Base-by-base conservation (phyloP, 2,888 invertebrate species). In the Magallana nippona region DNA sequence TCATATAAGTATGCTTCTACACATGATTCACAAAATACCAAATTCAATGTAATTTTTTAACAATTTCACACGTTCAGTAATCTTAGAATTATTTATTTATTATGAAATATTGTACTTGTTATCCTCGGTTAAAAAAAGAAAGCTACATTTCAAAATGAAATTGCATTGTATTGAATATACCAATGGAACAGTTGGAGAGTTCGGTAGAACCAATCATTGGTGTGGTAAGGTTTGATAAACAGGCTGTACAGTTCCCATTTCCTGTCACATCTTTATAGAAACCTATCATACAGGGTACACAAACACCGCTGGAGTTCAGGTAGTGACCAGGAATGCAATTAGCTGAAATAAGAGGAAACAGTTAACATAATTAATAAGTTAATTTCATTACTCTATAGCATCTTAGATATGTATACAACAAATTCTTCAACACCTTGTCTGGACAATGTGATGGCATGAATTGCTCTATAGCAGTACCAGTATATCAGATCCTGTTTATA, bases 271-370 rank as follows among this genome's bases (percentile, higher is more conserved):
- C 78, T 79, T 87, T 87, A 82, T 71, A 86, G 44, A 55, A 81
- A 1, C 84, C 87, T 55, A 82, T 17, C 17, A 79, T 77, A 62
- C 87, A 86, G 11, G 71, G 32, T 78, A 22, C 60, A 81, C 87
- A 86, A 8, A 15, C 62, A 8, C 60, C 60, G 5, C 10, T 82
- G 79, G 55, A 79, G 57, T 82, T 19, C 32, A 85, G 80, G 80
- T 83, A 88, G 32, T 87, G 79, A 2, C 88, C 88, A 63, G 82
- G 84, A 13, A 84, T 83, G 83, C 88, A 88, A 44, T 62, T 63
- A 19, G 82, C 88, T 88, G 82, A 22, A 55, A 80, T n/a, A n/a
- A 62, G 55, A 57, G 82, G 15, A 13, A n/a, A n/a, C n/a, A n/a
- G n/a, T n/a, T n/a, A n/a, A n/a, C n/a, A n/a, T n/a, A n/a, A n/a